These are phyloP conservation scores for Meleagris gallopavo DNA, from an alignment of 2,113 vertebrate species.

Conservation along the genomic window DNA sequence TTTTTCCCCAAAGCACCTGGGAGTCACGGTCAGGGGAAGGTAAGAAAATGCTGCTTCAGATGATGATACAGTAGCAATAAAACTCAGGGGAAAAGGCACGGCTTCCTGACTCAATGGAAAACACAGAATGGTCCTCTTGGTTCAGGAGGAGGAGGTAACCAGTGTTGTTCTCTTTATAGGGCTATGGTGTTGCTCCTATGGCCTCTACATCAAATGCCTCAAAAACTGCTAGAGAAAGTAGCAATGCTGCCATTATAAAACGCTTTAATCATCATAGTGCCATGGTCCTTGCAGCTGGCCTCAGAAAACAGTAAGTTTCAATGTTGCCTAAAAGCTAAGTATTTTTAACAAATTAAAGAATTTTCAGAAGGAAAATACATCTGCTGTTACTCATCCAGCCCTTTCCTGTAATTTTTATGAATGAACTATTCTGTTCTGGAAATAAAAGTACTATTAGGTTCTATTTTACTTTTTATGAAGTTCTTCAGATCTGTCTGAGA, in stretches of 20 bases:
- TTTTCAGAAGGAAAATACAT: background rate
- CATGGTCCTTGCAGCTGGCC: conserved; percentile 97
- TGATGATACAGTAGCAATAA: background rate
- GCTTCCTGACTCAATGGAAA: background rate
- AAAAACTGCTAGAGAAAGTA: conserved; percentile 91
- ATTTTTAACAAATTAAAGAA: background rate
- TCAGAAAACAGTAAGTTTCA: conserved; percentile 88
- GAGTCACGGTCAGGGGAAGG: background rate
- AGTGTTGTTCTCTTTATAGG: conserved; percentile 78
- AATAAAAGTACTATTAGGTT: background rate
- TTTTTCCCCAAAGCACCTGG: background rate
- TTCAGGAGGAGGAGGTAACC: background rate
- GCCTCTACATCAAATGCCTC: conserved; percentile 87
- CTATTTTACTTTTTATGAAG: background rate
- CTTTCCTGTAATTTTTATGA: background rate
- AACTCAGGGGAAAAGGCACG: background rate
- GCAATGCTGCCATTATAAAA: conserved; percentile 97
- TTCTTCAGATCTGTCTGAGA: background rate
- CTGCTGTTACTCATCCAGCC: background rate
- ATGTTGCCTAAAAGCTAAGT: background rate
- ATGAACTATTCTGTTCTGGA: background rate
- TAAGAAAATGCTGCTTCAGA: background rate
- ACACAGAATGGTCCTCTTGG: background rate
- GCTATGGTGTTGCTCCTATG: conserved; percentile 85
- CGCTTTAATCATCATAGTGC: conserved; percentile 99